These are phyloP conservation scores for Saguinus midas DNA, from an alignment of 2,113 vertebrate species.

Conservation along the genomic window DNA sequence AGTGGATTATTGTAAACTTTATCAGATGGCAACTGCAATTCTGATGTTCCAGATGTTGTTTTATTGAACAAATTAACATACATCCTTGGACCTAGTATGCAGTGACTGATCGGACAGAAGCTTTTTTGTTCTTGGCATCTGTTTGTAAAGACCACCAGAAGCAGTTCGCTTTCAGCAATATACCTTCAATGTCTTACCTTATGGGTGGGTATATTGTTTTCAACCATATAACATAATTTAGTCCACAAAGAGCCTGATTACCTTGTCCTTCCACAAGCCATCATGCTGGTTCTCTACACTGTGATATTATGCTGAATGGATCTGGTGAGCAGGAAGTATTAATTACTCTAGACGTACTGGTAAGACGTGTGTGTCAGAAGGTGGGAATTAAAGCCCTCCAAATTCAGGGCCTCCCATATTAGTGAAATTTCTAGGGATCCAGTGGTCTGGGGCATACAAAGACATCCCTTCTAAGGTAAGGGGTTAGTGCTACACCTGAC, in stretches of 20 bases:
- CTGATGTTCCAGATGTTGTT: neutral
- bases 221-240: neutral
- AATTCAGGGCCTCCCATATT: neutral
- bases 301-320: neutral
- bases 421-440: neutral
- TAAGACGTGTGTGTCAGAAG: neutral
- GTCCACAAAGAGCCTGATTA: neutral
- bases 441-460: neutral
- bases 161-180: neutral
- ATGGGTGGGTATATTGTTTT: neutral
- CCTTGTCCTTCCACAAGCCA: neutral
- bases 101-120: neutral
- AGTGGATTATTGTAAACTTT: neutral
- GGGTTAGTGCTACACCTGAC: neutral
- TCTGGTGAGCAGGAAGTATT: neutral
- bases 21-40: neutral
- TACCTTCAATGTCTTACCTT: neutral
- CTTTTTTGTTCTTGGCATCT: neutral
- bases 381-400: neutral
- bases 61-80: neutral
- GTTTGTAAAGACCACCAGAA: neutral
- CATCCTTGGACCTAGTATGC: neutral
- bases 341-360: neutral
- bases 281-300: neutral
- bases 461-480: neutral